Percentiles rank a stretch among this genome's conserved stretches.
These are phyloP conservation scores for Tragelaphus buxtoni DNA, from an alignment of 2,113 vertebrate species.

Conservation along the genomic window DNA sequence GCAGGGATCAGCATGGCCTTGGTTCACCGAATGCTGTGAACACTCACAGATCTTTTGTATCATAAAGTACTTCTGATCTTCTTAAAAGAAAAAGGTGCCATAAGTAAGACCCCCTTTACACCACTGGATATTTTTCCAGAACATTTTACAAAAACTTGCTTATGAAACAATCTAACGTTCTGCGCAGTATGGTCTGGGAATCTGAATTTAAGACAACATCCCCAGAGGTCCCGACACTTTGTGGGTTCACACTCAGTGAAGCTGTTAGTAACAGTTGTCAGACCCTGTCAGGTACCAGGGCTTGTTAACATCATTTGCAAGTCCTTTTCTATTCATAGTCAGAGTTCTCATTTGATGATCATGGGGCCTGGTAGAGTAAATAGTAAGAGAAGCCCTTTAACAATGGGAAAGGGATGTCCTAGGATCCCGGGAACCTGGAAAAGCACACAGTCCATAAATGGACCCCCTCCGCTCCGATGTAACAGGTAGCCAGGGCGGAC, in stretches of 20 bases:
- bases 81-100: background rate
- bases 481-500: background rate
- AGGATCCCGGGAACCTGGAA: too few relatives aligned
- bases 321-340: background rate
- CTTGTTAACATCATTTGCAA: background rate
- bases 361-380: too few relatives aligned
- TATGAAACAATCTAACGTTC: background rate
- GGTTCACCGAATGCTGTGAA: background rate
- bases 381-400: background rate
- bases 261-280: background rate
- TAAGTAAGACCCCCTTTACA: background rate
- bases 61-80: background rate
- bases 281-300: background rate
- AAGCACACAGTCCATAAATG: too few relatives aligned
- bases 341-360: background rate
- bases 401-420: background rate
- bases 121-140: background rate
- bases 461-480: fast-evolving
- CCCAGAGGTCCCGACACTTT: background rate
- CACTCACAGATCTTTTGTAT: background rate
- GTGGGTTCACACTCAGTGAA: background rate
- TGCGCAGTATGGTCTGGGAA: background rate
- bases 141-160: background rate
- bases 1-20: background rate
- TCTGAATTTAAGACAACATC: background rate